Base-by-base conservation (phyloP, 1,140 invertebrate genomes). In the Neodiprion pinetum region DNA sequence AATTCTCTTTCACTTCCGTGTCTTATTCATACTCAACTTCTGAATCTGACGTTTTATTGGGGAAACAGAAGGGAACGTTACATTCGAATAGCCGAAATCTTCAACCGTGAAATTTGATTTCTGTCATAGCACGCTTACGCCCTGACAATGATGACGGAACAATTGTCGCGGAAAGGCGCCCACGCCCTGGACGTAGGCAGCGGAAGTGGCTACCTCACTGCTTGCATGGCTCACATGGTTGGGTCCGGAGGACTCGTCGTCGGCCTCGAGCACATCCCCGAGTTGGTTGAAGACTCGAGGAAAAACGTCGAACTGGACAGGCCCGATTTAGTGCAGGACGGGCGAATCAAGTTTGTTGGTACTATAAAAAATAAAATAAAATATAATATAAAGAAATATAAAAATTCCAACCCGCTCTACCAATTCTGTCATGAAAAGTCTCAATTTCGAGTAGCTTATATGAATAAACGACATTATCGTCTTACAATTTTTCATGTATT, bases 141-240 rank as follows among this genome's bases (percentile, higher is more conserved):
- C 0, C 76, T 88, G 70, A 84, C 86, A 0, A 82, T 87, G 49
- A 80, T 88, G 1, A 80, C 83, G 0, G 82, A 88, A 71, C 87
- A 88, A 70, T 73, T 88, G 8, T 61, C 53, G 53, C 74, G 77
- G 53, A 82, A 86, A 28, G 85, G 85, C 14, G 84, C 84, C 23
- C 84, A 84, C 78, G 93, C 90, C 21, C 83, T 95, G n/a, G 94
- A 95, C 86, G 91, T 95, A 74, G 93, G 93, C 12, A 94, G 92
- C 67, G 93, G 93, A 21, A 93, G 91, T 81, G 93, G 93, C 4
- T 94, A 94, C 80, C 86, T 95, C 7, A 93, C 93, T 11, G 92
- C 92, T 10, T 94, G 93, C 78, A 93, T 95, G 92, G 92, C 91
- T 7, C 81, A 90, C 7, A 92, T 94, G 92, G 91, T 94, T 72